Base-by-base conservation (phyloP, 2,888 invertebrate species). In the Aethes cnicana region DNA sequence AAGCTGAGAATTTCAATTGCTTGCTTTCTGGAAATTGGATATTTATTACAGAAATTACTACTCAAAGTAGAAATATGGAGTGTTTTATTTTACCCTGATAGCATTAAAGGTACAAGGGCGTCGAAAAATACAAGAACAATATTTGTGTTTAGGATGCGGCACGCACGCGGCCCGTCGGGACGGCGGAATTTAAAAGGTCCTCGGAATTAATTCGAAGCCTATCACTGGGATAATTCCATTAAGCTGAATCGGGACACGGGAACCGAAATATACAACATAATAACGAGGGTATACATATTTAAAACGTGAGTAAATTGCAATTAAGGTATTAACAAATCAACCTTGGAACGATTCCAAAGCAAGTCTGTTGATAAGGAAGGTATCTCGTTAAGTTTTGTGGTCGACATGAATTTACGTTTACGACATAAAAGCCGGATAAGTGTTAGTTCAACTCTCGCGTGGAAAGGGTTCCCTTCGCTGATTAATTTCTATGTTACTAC, bases 201-300 rank as follows among this genome's bases (percentile, higher is more conserved):
- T 69, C 66, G 63, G 65, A 75, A 81, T 82, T 83, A 82, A 79
- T 81, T 81, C 70, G 68, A 66, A 66, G 70, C 69, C n/a, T 69
- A 76, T 75, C 71, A 72, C 74, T 62, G 68, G 73, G 74, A 80
- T 81, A 80, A 82, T 82, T 81, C 73, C 71, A 82, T 83, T 82
- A 81, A 62, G 56, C 62, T 64, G 67, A 68, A 68, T 69, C 69
- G 67, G 64, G 62, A 61, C 63, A 61, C 57, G 65, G 63, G 66
- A 59, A 57, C 58, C 23, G 61, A 65, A 68, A 74, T 75, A 76
- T 77, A 76, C 72, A 72, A 72, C 64, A 71, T 75, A 74, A 76
- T 77, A 81, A 77, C 68, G 68, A 54, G 52, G 58, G 58, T 58
- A 56, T 60, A 63, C 58, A 63, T 69, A 69, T 75, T 58, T 56